Conservation (phyloP, 2,797 vertebrate species). For the Acanthiza pusilla region DNA sequence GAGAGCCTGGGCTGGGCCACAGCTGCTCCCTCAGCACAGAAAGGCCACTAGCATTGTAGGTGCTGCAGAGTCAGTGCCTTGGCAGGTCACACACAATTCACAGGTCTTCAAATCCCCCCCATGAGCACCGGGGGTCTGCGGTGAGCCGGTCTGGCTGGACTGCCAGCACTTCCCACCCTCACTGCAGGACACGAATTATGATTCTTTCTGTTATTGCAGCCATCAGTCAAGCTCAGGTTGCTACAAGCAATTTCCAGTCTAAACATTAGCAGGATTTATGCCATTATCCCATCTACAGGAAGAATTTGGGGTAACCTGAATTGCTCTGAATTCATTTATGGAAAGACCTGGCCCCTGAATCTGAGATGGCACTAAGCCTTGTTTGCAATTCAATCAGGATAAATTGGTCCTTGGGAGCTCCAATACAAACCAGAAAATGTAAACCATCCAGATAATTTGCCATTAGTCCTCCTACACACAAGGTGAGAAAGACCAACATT, state of each 20-base stretch:
- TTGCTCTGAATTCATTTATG: slow-evolving; percentile 30
- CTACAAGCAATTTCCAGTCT: slow-evolving; percentile 51
- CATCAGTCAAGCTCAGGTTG: slow-evolving; percentile 51
- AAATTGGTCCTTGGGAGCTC: slow-evolving; percentile 60
- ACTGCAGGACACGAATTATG: background rate
- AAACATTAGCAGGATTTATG: slow-evolving; percentile 60
- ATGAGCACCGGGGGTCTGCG: background rate
- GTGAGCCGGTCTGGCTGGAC: background rate
- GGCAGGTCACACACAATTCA: background rate
- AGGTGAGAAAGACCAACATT: slow-evolving; percentile 56
- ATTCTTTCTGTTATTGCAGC: background rate
- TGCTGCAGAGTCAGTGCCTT: background rate
- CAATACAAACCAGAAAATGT: slow-evolving; percentile 67
- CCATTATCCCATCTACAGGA: slow-evolving; percentile 52
- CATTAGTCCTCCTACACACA: slow-evolving; percentile 53
- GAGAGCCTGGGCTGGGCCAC: background rate
- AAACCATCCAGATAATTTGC: slow-evolving; percentile 72
- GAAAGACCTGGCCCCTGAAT: slow-evolving; percentile 13
- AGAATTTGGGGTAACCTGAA: slow-evolving; percentile 41
- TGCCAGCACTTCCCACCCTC: slow-evolving; percentile 1
- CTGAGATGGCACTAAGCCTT: slow-evolving; percentile 55
- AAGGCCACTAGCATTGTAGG: background rate
- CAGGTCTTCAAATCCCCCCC: background rate
- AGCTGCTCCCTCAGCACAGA: background rate
- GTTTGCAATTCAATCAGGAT: slow-evolving; percentile 66